Percentiles rank a stretch among this genome's conserved stretches.
Conservation (phyloP, 1,140 invertebrate species). For the Aplysia californica region DNA sequence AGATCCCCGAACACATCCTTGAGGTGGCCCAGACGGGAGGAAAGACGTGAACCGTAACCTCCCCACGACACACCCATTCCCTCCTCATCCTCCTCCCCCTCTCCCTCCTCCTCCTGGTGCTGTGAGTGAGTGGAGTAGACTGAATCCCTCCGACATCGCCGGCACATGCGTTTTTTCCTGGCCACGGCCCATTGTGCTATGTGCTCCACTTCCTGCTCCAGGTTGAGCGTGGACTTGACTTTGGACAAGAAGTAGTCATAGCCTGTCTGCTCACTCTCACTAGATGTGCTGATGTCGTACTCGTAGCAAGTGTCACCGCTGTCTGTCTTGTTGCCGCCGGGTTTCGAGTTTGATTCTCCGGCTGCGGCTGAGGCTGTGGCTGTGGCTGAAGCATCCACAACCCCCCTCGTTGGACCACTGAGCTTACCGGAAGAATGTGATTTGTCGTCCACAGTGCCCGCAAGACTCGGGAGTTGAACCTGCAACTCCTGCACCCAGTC, state of each 20-base stretch:
- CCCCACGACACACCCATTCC: neutral
- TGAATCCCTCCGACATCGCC: neutral
- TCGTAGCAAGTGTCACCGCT: conserved; percentile 49
- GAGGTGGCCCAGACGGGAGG: neutral
- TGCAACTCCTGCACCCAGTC: too few relatives aligned
- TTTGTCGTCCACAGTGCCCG: too few relatives aligned
- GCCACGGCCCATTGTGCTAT: conserved; percentile 1
- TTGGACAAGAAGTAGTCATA: conserved; percentile 52
- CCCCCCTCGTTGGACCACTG: too few relatives aligned
- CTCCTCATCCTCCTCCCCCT: conserved; percentile 9
- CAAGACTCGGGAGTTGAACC: too few relatives aligned
- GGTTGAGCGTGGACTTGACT: conserved; percentile 46
- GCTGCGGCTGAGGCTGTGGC: too few relatives aligned
- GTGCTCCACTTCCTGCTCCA: conserved; percentile 46
- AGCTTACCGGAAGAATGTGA: too few relatives aligned
- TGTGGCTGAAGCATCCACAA: too few relatives aligned
- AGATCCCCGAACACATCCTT: conserved; percentile 5
- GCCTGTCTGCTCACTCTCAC: conserved; percentile 44
- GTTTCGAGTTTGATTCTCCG: too few relatives aligned
- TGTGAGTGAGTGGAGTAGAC: neutral
- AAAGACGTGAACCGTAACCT: conserved; percentile 1
- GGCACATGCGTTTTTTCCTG: conserved; percentile 3
- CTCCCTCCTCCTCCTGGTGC: neutral
- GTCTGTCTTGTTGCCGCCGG: conserved; percentile 34
- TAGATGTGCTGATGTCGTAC: conserved; percentile 55